phyloP scores from a whole-genome alignment of 2,113 vertebrate species.

The Bubalus kerabau region DNA sequence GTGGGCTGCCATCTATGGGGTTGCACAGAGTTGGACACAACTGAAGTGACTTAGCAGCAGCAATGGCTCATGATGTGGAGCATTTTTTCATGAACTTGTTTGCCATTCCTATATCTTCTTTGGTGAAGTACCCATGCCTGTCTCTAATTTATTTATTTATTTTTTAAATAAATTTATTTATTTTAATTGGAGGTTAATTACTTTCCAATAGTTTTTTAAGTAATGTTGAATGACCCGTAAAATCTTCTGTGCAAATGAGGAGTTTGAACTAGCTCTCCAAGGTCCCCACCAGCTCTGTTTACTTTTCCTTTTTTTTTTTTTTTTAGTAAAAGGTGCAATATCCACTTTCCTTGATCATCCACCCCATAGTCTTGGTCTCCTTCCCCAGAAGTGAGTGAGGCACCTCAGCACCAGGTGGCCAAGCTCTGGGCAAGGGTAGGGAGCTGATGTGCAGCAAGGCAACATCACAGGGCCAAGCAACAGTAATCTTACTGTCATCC shows the following conservation, averaged over 20 bases:
- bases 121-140: background rate
- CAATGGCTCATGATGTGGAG: background rate
- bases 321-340: background rate
- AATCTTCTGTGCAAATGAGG: background rate
- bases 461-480: background rate
- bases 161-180: no score
- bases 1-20: no score
- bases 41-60: no score
- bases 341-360: background rate
- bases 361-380: background rate
- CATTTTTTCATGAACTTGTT: background rate
- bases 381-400: background rate
- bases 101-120: background rate
- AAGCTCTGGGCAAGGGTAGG: background rate
- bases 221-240: background rate
- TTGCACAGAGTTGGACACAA: accelerated
- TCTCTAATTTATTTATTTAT: background rate
- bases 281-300: background rate
- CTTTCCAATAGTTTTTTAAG: background rate
- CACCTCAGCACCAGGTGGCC: no score
- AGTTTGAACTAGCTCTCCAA: background rate
- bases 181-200: no score
- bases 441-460: no score
- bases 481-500: background rate
- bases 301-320: background rate